Base-by-base conservation (phyloP, 2,797 vertebrate species). In the Lepus oiostolus region DNA sequence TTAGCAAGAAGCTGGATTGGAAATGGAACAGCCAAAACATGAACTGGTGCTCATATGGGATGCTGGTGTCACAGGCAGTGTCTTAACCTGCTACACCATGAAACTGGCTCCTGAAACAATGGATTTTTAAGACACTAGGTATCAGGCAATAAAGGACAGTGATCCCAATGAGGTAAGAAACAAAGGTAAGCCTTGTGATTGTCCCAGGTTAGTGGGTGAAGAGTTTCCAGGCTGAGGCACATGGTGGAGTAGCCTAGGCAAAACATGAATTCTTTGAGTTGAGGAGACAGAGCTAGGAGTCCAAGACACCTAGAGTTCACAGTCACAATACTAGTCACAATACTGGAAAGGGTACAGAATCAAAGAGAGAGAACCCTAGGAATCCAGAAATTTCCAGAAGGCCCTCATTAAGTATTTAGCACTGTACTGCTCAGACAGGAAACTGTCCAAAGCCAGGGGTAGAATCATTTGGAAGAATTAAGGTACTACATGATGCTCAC, bases 171-270 rank as follows among this genome's bases (percentile, higher is more conserved):
- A 70, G 16, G 62, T 24, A 12, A 24, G 58, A 62, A 92, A 70
- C 60, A 96, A 75, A 95, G 26, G 42, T 63, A 24, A 93, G 82
- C 22, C 77, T 3, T 68, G 28, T 80, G 72, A 72, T 75, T 75
- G n/a, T 10, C 11, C 42, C 62, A 86, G 3, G 38, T 84, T 83
- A 47, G 14, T 93, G 5, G 50, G 4, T 77, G 42, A 22, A 79
- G 22, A 65, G 1, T 93, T 89, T 86, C 35, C 32, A 86, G n/a
- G 54, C n/a, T 24, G 30, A 88, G 35, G 10, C 8, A 60, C 30
- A 21, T 74, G 3, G 14, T 79, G 7, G 10, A 5, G 5, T 47
- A 85, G 68, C 14, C 30, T 11, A 21, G 14, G n/a, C 6, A 60
- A 54, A 90, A 21, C 13, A 54, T 21, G 32, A 88, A 81, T 9